phyloP scores from a whole-genome alignment of 2,113 vertebrate genomes.

The Asarcornis scutulata region DNA sequence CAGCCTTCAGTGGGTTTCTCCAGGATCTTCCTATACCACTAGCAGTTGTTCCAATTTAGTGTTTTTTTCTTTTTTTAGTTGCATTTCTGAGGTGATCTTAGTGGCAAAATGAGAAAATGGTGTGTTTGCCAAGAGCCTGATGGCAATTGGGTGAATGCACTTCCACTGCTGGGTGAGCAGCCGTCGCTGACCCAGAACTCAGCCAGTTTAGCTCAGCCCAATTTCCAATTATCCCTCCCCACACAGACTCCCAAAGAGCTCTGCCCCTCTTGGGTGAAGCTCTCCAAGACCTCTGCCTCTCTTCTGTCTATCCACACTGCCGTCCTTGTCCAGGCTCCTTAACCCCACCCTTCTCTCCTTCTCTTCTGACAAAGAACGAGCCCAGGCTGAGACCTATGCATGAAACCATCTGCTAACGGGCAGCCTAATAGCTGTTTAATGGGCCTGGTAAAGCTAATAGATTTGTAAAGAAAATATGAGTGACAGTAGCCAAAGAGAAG shows the following conservation, averaged over 20 bases:
- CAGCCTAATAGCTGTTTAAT: constrained; percentile 75
- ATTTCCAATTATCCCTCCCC: neutral
- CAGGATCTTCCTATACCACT: neutral
- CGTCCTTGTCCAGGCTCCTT: neutral
- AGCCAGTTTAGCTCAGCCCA: neutral
- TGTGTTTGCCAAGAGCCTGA: neutral
- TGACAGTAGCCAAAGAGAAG: constrained; percentile 41
- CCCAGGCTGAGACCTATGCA: constrained; percentile 38
- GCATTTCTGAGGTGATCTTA: neutral
- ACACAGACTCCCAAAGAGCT: neutral
- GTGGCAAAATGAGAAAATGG: neutral
- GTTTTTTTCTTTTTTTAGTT: neutral
- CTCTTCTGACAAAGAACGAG: constrained; percentile 3
- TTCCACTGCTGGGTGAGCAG: neutral
- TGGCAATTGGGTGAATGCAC: neutral
- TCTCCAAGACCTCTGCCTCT: neutral
- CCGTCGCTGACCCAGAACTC: neutral
- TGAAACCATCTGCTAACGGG: constrained; percentile 73
- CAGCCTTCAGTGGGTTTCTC: neutral
- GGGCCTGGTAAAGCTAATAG: constrained; percentile 61
- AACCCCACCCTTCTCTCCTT: neutral
- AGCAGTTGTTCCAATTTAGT: neutral
- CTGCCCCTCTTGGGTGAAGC: neutral
- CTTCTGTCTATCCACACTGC: neutral
- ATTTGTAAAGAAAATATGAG: constrained; percentile 73